Evolutionary conservation across 1,140 invertebrate genomes (phyloP).

Genomic region (Acromyrmex echinatior): DNA sequence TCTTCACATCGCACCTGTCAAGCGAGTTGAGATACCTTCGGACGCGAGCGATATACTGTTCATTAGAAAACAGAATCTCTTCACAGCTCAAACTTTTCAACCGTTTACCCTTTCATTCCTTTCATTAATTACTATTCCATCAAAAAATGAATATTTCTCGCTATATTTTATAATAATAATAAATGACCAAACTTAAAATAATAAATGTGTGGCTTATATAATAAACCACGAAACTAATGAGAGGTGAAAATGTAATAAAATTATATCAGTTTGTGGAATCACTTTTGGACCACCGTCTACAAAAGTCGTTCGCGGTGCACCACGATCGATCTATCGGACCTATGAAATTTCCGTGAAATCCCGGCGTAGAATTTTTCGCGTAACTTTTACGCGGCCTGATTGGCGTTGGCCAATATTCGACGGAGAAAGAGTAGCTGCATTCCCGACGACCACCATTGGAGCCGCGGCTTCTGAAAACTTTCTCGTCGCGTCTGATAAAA

Average conservation of each 20-base stretch:
- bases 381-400: constrained; percentile 48
- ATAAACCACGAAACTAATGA: background rate
- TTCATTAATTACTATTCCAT: background rate
- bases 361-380: constrained; percentile 50
- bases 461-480: constrained; percentile 47
- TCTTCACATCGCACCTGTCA: constrained; percentile 55
- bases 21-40: constrained; percentile 22
- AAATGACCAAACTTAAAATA: background rate
- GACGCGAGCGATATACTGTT: constrained; percentile 21
- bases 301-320: background rate
- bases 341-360: constrained; percentile 54
- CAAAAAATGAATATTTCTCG: background rate
- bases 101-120: background rate
- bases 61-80: constrained; percentile 21
- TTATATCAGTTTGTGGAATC: constrained; percentile 4
- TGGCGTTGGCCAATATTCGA: constrained; percentile 50
- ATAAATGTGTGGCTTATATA: background rate
- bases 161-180: background rate
- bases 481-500: constrained; percentile 57
- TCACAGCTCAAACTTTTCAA: background rate
- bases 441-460: constrained; percentile 57
- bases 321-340: constrained; percentile 19
- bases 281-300: too few species aligned
- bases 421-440: constrained; percentile 43
- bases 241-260: constrained; percentile 18